Evolutionary conservation across 2,113 vertebrate genomes (phyloP).

Genomic region (Otis tarda): DNA sequence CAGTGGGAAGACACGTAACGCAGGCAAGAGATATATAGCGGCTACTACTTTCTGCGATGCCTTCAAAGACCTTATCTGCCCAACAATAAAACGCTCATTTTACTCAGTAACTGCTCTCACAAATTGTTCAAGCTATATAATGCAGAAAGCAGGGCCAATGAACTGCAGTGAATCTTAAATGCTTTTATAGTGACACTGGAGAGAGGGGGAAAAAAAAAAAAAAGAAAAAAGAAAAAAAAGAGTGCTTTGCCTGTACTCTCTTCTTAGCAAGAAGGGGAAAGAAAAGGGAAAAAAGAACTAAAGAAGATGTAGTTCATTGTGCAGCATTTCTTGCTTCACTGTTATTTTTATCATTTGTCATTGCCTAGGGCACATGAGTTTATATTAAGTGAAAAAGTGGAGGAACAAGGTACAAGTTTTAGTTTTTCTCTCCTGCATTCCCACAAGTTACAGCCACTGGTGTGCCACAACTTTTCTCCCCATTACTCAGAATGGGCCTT

Average conservation of each 20-base stretch:
- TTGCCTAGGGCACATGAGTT: background rate
- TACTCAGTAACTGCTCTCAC: background rate
- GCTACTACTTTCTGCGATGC: background rate
- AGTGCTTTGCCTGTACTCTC: background rate
- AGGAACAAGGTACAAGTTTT: background rate
- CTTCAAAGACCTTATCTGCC: background rate
- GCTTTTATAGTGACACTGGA: background rate
- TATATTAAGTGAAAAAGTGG: background rate
- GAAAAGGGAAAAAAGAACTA: background rate
- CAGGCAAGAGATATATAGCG: background rate
- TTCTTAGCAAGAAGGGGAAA: background rate
- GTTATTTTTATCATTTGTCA: background rate
- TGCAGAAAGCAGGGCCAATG: background rate
- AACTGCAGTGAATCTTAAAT: background rate
- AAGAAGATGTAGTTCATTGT: background rate
- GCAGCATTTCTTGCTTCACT: background rate
- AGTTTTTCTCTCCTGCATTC: background rate
- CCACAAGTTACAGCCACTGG: background rate
- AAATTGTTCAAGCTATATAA: background rate
- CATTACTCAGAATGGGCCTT: background rate
- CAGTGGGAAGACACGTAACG: fast-evolving
- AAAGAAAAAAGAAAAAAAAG: too few relatives aligned
- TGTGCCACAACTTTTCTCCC: background rate
- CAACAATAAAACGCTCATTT: background rate
- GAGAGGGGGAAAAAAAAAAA: background rate